Evolutionary conservation across 2,113 vertebrate genomes (phyloP), one percentile per base, ranked within the genome.

Genomic region (Noturus placidus): DNA sequence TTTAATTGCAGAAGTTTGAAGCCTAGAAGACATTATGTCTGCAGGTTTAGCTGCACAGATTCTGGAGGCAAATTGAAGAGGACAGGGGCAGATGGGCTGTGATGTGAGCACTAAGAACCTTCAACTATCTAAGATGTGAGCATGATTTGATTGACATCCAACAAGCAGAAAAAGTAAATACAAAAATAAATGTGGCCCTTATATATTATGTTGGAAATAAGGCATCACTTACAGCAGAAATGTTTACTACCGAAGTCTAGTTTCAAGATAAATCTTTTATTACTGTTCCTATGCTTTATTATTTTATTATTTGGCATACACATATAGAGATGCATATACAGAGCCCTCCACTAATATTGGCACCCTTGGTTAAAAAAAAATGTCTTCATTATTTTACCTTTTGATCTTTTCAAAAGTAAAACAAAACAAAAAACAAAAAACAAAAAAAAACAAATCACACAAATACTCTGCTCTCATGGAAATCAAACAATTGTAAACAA

Each of bases 31-130:
- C 38, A 89, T 63, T 52, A 70, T 59, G 69, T 69, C 70, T 82
- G 77, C 33, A 65, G 50, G 90, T 92, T 93, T 90, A 86, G 91
- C 85, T 88, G 93, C 92, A 79, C 35, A 87, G 89, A 89, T 89
- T 92, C 89, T 90, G 92, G 92, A 93, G 91, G 89, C 91, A 94
- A 94, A 96, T 93, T 90, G 89, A 84, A 94, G 91, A 92, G 89
- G 93, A 95, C 94, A 92, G 88, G 91, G 83, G 89, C 78, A 72
- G 91, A 80, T 90, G 82, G 91, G 84, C 85, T 91, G 91, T 92
- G 91, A 93, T 92, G 91, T 87, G 91, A 89, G 89, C 89, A 90
- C 89, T 92, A 89, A 89, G 87, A 90, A 92, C 91, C 92, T 92
- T 89, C 77, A 87, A 88, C 91, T 87, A 86, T 81, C 2, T 35